Conservation (phyloP, 2,888 invertebrate genomes). For the Drepanosiphum platanoidis region DNA sequence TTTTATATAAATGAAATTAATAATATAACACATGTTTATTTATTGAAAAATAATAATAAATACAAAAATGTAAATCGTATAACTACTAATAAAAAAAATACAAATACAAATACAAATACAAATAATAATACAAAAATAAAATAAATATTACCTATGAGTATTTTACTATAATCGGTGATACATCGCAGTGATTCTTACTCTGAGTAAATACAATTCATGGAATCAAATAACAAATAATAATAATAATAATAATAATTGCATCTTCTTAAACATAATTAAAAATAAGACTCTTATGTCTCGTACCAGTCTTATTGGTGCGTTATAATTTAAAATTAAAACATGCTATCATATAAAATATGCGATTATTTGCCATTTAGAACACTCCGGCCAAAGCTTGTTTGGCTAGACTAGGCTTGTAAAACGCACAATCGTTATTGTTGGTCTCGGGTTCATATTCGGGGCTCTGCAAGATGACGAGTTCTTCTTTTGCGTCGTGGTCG, state of each 20-base stretch:
- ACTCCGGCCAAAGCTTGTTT: conserved; percentile 56
- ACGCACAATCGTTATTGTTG: conserved; percentile 49
- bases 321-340: neutral
- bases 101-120: neutral
- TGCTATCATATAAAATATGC: neutral
- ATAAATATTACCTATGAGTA: neutral
- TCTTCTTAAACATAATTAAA: conserved; percentile 43
- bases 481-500: neutral
- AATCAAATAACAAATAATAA: conserved; percentile 22
- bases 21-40: conserved; percentile 13
- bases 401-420: conserved; percentile 47
- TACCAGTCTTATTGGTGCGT: conserved; percentile 58
- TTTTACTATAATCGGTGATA: neutral
- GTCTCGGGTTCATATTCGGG: conserved; percentile 44
- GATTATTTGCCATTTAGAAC: conserved; percentile 4
- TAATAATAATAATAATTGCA: conserved; percentile 4
- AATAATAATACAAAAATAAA: neutral
- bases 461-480: conserved; percentile 6
- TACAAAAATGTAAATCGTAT: conserved; percentile 1
- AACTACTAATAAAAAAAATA: neutral
- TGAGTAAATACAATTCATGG: neutral
- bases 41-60: conserved; percentile 48
- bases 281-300: conserved; percentile 30
- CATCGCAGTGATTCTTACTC: too few relatives aligned
- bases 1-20: neutral